phyloP scores from a whole-genome alignment of 2,797 vertebrate genomes.

The Enteromius radiatus region DNA sequence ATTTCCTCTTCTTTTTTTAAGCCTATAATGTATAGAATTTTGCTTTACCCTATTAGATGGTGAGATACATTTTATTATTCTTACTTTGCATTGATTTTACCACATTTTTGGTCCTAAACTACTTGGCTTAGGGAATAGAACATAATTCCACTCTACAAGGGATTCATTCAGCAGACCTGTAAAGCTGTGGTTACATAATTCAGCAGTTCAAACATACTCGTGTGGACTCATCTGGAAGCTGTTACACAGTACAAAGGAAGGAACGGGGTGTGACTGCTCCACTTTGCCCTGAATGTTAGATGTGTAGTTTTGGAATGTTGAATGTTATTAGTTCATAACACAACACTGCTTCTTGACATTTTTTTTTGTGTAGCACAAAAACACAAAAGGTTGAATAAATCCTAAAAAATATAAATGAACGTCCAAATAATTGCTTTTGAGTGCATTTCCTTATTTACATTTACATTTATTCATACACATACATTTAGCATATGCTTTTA shows the following conservation, averaged over 20 bases:
- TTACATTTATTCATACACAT: too few species aligned
- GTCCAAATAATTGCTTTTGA: background rate
- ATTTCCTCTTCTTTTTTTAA: background rate
- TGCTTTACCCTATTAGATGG: background rate
- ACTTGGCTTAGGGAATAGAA: background rate
- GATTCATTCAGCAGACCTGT: conserved; percentile 1
- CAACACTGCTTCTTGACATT: background rate
- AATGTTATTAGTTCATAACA: conserved; percentile 5
- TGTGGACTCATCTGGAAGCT: conserved; percentile 1
- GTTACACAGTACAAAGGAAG: conserved; percentile 3
- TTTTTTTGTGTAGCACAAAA: background rate
- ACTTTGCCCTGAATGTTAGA: conserved; percentile 10
- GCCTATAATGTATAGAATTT: background rate
- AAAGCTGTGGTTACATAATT: conserved; percentile 11
- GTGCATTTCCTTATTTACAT: background rate
- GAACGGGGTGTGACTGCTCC: background rate
- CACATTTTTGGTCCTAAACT: background rate
- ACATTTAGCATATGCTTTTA: too few species aligned
- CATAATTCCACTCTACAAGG: background rate
- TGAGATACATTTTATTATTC: background rate
- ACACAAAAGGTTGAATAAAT: background rate
- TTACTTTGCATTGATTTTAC: background rate
- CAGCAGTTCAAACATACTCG: background rate
- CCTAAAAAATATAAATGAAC: background rate
- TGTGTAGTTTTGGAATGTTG: background rate